A percentile compares a stretch with the other conserved stretches of the same genome.
These are phyloP conservation scores for Chironomus tentans DNA, from an alignment of 2,888 invertebrate genomes.

Conservation along the genomic window DNA sequence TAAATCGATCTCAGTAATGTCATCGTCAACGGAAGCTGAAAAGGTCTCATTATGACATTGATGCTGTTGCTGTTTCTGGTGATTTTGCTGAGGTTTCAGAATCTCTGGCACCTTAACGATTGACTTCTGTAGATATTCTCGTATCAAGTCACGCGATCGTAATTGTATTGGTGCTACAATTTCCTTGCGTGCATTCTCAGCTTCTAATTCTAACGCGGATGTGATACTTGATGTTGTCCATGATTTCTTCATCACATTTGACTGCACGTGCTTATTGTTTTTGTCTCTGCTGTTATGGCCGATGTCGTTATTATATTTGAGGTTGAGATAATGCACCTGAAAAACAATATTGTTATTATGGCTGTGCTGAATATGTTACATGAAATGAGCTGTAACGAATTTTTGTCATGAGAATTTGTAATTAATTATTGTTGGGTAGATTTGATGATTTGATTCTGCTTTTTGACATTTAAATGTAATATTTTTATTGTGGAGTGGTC, in stretches of 20 bases:
- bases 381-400: no score
- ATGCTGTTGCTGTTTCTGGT: not conserved
- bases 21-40: not conserved
- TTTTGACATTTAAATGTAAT: no score
- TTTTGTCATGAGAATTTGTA: no score
- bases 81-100: not conserved
- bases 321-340: conserved; percentile 4
- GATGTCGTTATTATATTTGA: not conserved
- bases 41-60: not conserved
- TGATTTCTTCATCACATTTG: conserved; percentile 22
- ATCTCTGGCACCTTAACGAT: conserved; percentile 28
- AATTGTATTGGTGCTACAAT: not conserved
- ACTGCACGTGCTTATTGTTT: not conserved
- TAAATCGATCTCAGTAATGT: conserved; percentile 31
- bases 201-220: not conserved
- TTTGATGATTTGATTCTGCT: no score
- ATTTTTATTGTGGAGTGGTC: no score
- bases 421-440: no score
- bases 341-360: not conserved
- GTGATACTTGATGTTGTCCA: conserved; percentile 16
- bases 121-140: conserved; percentile 30
- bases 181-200: not conserved
- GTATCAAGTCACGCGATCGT: conserved; percentile 30
- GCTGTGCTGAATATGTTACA: no score
- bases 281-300: not conserved